Evolutionary conservation across 2,113 vertebrate genomes (phyloP), one percentile per base, ranked within the genome.

Genomic region (Anarrhichthys ocellatus): DNA sequence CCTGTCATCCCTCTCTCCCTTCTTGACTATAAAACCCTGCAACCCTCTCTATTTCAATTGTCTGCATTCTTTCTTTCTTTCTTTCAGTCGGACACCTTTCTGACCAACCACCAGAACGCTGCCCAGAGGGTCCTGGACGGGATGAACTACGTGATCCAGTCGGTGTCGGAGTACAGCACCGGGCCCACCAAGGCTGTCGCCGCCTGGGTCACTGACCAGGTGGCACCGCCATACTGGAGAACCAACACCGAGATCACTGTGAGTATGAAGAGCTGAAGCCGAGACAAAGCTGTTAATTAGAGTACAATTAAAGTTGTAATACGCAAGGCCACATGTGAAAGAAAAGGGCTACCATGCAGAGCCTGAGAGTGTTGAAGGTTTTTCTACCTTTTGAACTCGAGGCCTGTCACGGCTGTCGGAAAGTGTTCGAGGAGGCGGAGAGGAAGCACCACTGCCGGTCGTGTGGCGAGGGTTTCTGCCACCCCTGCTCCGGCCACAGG

Each of bases 391-490:
- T 40, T 40, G 38, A 38, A 8, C 36, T 7, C 36, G 36, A 38
- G 96, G 80, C 81, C 38, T 96, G 96, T 87, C 93, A 94, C 1
- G 91, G 89, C 64, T 96, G 96, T 81, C 88, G 88, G 71, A 94
- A 92, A 59, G 42, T 56, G 46, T 96, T 96, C 20, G 91, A 90
- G 76, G 92, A 94, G 77, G 89, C 90, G 0, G 96, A 96, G 73
- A 93, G 94, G 88, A 96, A 96, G 80, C 96, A 96, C 79, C 96
- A 96, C 90, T 96, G 96, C 58, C 92, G 96, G 1, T 92, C 93
- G 0, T 96, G 96, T 14, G 96, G 96, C 0, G 95, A 96, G 77
- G 96, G 96, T 3, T 96, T 96, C 92, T 96, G 96, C 73, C 95
- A 96, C 44, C 91, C 87, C 58, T 96, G 96, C 82, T 96, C 96